A percentile compares a stretch with the other conserved stretches of the same genome.
Conservation (phyloP, 2,797 vertebrate species). For the Euthynnus affinis region DNA sequence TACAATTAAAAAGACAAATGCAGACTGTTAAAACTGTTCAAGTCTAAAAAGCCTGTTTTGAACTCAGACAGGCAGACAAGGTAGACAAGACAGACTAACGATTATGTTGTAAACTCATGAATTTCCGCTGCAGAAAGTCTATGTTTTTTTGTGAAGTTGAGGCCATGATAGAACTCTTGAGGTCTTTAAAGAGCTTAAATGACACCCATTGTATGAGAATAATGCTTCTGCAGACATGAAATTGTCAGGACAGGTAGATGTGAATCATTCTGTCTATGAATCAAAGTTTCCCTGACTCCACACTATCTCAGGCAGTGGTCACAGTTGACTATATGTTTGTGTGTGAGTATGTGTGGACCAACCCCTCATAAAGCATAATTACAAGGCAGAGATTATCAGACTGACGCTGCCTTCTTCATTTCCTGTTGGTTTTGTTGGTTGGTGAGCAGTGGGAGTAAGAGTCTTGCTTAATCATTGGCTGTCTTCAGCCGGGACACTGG, state of each 20-base stretch:
- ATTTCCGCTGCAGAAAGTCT: slow-evolving; percentile 3
- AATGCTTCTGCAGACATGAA: not conserved
- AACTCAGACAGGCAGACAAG: slow-evolving; percentile 14
- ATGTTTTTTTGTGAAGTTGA: slow-evolving; percentile 23
- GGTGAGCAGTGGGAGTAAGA: slow-evolving; percentile 45
- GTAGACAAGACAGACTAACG: slow-evolving; percentile 8
- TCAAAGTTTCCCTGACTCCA: slow-evolving; percentile 28
- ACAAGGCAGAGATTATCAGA: slow-evolving; percentile 42
- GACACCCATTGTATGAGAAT: not conserved
- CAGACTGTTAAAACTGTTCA: slow-evolving; percentile 10
- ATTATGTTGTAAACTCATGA: slow-evolving; percentile 28
- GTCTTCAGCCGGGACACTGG: slow-evolving; percentile 18
- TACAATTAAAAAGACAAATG: slow-evolving; percentile 58
- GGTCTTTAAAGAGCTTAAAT: slow-evolving; percentile 10
- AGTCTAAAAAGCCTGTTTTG: slow-evolving; percentile 21
- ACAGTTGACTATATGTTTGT: slow-evolving; percentile 31
- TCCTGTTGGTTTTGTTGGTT: slow-evolving; percentile 64
- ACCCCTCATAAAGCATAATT: slow-evolving; percentile 59
- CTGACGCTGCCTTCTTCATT: slow-evolving; percentile 57
- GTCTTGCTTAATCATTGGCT: slow-evolving; percentile 41
- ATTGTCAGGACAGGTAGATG: slow-evolving; percentile 13
- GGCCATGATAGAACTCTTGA: not conserved
- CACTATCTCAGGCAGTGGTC: slow-evolving; percentile 1
- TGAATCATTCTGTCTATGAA: slow-evolving; percentile 27
- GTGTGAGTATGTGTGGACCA: slow-evolving; percentile 40